Evolutionary conservation across 2,888 invertebrate species (phyloP).

Genomic region (Hartigia nigra): DNA sequence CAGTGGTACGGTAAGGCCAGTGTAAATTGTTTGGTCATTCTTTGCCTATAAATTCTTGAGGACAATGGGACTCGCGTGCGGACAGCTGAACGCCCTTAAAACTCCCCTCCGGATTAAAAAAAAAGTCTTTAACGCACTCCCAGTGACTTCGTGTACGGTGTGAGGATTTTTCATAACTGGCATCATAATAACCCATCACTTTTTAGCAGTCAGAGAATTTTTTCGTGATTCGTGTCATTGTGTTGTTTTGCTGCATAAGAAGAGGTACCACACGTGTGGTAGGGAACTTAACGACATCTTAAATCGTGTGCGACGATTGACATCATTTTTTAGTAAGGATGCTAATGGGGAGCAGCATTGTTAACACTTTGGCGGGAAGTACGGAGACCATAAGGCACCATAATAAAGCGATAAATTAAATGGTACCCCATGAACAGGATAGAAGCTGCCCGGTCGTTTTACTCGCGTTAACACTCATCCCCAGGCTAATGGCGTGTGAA

Average conservation of each 20-base stretch:
- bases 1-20: slow-evolving; percentile 30
- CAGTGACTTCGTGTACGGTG: neutral
- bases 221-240: neutral
- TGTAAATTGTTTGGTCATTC: slow-evolving; percentile 63
- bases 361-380: neutral
- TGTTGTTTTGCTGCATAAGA: neutral
- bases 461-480: slow-evolving; percentile 39
- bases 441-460: slow-evolving; percentile 8
- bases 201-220: neutral
- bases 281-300: slow-evolving; percentile 31
- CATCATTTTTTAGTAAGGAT: slow-evolving; percentile 6
- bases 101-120: too few species aligned
- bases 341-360: neutral
- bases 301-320: slow-evolving; percentile 18
- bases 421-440: slow-evolving; percentile 19
- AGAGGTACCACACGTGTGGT: neutral
- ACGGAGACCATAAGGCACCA: slow-evolving; percentile 23
- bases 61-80: slow-evolving; percentile 45
- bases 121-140: neutral
- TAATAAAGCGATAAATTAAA: slow-evolving; percentile 53
- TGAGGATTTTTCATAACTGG: neutral
- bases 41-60: slow-evolving; percentile 57
- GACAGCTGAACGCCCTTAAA: slow-evolving; percentile 53
- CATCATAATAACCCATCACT: neutral
- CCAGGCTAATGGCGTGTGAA: slow-evolving; percentile 46